Evolutionary conservation across 2,888 invertebrate species (phyloP).

Genomic region (Tachina lurida): DNA sequence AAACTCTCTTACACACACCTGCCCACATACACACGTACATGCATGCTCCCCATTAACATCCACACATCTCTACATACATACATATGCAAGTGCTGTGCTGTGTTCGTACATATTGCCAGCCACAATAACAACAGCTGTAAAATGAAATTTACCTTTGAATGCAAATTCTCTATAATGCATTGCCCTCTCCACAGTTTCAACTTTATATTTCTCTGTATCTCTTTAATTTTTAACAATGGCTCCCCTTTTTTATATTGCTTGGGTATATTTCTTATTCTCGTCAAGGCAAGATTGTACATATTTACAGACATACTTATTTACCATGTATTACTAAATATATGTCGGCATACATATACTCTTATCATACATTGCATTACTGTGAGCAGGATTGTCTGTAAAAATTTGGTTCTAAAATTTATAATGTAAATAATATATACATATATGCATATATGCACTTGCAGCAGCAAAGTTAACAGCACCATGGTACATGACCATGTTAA

Average conservation of each 20-base stretch:
- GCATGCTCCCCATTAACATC: background rate
- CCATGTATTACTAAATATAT: too few relatives aligned
- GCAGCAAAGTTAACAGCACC: background rate
- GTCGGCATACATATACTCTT: background rate
- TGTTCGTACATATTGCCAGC: background rate
- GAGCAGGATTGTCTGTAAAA: background rate
- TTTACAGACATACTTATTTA: background rate
- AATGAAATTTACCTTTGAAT: constrained; percentile 43
- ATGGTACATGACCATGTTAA: background rate
- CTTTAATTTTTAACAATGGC: background rate
- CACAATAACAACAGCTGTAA: constrained; percentile 20
- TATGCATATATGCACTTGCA: background rate
- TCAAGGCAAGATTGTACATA: background rate
- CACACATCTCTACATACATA: too few relatives aligned
- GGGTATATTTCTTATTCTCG: background rate
- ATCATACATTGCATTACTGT: background rate
- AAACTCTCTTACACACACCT: constrained; percentile 20
- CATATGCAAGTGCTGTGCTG: background rate
- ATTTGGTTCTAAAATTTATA: background rate
- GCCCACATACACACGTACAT: background rate
- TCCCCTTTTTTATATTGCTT: background rate
- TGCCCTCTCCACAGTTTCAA: background rate
- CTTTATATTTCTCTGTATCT: background rate
- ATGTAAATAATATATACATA: background rate
- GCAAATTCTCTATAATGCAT: constrained; percentile 43